Evolutionary conservation across 2,888 invertebrate genomes (phyloP), one percentile per base, ranked within the genome.

Genomic region (Caenorhabditis zanzibari): DNA sequence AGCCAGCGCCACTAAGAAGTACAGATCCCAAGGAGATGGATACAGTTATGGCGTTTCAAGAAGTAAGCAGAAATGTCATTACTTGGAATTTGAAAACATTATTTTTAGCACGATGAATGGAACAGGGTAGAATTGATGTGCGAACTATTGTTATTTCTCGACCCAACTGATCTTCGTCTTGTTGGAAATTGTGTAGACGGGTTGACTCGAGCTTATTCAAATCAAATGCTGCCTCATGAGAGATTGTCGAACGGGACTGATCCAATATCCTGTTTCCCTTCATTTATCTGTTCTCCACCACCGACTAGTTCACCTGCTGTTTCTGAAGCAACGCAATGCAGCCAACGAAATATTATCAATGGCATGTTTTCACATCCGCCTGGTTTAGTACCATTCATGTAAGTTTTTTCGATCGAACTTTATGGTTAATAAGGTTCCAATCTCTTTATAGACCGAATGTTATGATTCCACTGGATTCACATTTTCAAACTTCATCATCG

Each of bases 121-220:
- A 73, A 85, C 54, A 74, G 77, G 22, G 77, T 88, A 41, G 86
- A 87, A 26, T 71, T 86, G 26, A 47, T 88, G 24, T 87, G 87
- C 28, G 88, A 88, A 68, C 10, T 88, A 41, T 63, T 86, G 0
- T 54, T 69, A 0, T 58, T 82, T 7, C 76, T 88, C 1, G 52
- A 64, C 14, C 86, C 86, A n/a, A 41, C 74, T 3, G 86, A 88
- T 59, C 47, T 88, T 0, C 83, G 85, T 6, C 82, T 88, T 0
- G n/a, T 86, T 9, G 77, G 63, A 24, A 81, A 84, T 24, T 86
- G 85, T 41, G 59, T 88, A 16, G 86, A 87, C 63, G 84, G 76
- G 1, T 38, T 68, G 14, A 59, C 49, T 4, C 79, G 84, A 0
- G 44, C 72, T 0, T 68, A 80, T 52, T 28, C 77, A 1, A 32